Conservation (phyloP, 2,888 invertebrate genomes). For the Plagiodera versicolora region DNA sequence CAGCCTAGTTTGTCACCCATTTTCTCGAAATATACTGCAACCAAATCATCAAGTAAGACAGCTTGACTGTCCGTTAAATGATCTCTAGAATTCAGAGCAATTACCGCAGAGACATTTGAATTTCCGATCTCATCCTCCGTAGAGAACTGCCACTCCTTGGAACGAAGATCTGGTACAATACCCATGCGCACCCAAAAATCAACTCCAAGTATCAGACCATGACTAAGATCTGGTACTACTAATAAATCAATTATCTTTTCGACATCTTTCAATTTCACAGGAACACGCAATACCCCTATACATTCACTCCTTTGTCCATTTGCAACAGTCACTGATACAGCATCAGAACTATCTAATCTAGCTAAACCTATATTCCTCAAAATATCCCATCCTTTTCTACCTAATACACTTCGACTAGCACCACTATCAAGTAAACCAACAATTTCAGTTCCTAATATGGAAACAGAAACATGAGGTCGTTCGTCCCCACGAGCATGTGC, state of each 20-base stretch:
- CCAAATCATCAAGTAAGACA: too few relatives aligned
- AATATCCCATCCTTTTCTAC: constrained; percentile 1
- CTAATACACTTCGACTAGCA: constrained; percentile 12
- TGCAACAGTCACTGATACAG: too few relatives aligned
- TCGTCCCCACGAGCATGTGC: constrained; percentile 7
- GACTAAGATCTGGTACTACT: background rate
- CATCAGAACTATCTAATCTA: too few relatives aligned
- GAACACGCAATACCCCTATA: too few relatives aligned
- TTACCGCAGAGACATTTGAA: too few relatives aligned
- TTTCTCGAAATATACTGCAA: too few relatives aligned
- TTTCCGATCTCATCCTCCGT: too few relatives aligned
- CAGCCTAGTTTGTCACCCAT: too few relatives aligned
- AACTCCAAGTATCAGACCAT: background rate
- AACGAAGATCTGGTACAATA: background rate
- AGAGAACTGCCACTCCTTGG: background rate
- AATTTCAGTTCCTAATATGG: constrained; percentile 9
- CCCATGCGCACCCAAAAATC: background rate
- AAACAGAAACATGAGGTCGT: constrained; percentile 9
- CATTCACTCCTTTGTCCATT: too few relatives aligned
- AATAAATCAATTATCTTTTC: background rate
- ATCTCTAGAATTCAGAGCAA: too few relatives aligned
- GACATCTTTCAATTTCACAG: too few relatives aligned
- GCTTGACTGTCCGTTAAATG: too few relatives aligned
- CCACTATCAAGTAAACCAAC: constrained; percentile 14
- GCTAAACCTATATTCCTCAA: constrained; percentile 6